phyloP scores from a whole-genome alignment of 2,888 invertebrate genomes.

The Listrodromus nycthemerus region DNA sequence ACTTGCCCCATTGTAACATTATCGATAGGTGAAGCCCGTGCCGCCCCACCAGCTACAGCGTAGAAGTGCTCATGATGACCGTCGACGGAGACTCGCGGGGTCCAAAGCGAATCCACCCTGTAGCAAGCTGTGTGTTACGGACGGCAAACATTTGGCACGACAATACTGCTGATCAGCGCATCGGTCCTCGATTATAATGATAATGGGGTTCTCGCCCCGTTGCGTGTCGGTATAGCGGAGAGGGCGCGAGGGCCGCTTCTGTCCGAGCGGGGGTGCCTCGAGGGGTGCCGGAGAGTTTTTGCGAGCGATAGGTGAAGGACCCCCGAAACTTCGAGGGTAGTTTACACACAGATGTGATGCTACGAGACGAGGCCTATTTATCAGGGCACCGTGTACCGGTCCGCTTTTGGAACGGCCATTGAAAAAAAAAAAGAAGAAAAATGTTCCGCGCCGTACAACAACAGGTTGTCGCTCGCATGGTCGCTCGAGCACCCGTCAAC shows the following conservation, averaged over 20 bases:
- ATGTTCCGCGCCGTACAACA: constrained; percentile 72
- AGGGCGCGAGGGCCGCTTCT: constrained; percentile 67
- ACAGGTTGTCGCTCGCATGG: constrained; percentile 78
- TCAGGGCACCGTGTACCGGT: constrained; percentile 74
- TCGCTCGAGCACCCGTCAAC: constrained; percentile 71
- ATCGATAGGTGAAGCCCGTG: constrained; percentile 73
- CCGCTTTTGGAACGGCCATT: constrained; percentile 73
- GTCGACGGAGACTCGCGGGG: constrained; percentile 56
- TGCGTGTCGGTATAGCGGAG: constrained; percentile 62
- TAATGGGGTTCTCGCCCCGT: constrained; percentile 76
- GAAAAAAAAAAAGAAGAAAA: constrained; percentile 71
- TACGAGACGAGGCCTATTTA: constrained; percentile 79
- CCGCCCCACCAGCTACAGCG: constrained; percentile 30
- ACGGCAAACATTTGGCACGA: constrained; percentile 81
- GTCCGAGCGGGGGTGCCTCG: constrained; percentile 50
- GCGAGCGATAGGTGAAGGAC: constrained; percentile 50
- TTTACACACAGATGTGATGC: constrained; percentile 79
- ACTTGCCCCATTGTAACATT: constrained; percentile 77
- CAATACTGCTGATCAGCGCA: constrained; percentile 83
- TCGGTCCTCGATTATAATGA: constrained; percentile 83
- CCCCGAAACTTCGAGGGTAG: constrained; percentile 26
- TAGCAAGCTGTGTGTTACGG: constrained; percentile 19
- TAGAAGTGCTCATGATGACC: constrained; percentile 40
- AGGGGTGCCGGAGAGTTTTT: constrained; percentile 62
- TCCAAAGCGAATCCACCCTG: constrained; percentile 18